A percentile compares a stretch with the other conserved stretches of the same genome.
Conservation (phyloP, 2,888 invertebrate species). For the Tholera decimalis region DNA sequence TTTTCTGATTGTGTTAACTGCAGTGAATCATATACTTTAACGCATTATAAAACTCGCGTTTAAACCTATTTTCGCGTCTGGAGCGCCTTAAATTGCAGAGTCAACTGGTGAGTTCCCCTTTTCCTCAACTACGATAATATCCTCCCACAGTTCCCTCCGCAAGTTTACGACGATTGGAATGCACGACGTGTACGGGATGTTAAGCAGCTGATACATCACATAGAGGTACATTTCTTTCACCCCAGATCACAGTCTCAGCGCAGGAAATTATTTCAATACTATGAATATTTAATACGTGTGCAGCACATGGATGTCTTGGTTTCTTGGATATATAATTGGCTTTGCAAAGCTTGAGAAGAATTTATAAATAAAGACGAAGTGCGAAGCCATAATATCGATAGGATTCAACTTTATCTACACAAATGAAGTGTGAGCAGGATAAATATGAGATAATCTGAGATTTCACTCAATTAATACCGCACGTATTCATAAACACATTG, state of each 20-base stretch:
- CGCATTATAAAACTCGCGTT: no score
- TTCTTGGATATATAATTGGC: slow-evolving; percentile 15
- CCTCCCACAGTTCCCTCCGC: slow-evolving; percentile 14
- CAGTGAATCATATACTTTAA: no score
- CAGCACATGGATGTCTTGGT: slow-evolving; percentile 15
- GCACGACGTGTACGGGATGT: slow-evolving; percentile 42
- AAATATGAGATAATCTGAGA: background rate
- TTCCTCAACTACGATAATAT: slow-evolving; percentile 1
- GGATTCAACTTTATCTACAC: background rate
- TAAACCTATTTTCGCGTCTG: no score
- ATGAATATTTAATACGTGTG: slow-evolving; percentile 52
- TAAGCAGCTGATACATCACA: slow-evolving; percentile 37
- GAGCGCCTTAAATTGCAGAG: no score
- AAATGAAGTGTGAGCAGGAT: background rate
- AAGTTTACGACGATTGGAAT: slow-evolving; percentile 40
- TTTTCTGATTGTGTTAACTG: no score
- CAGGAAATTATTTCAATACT: slow-evolving; percentile 36
- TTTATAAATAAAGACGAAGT: background rate
- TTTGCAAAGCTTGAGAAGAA: slow-evolving; percentile 6
- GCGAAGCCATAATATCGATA: background rate
- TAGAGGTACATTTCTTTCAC: slow-evolving; percentile 24
- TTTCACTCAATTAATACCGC: slow-evolving; percentile 5
- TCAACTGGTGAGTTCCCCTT: background rate
- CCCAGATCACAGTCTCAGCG: slow-evolving; percentile 13
- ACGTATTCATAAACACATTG: slow-evolving; percentile 8